Evolutionary conservation across 2,797 vertebrate genomes (phyloP).

Genomic region (Siniperca scherzeri): DNA sequence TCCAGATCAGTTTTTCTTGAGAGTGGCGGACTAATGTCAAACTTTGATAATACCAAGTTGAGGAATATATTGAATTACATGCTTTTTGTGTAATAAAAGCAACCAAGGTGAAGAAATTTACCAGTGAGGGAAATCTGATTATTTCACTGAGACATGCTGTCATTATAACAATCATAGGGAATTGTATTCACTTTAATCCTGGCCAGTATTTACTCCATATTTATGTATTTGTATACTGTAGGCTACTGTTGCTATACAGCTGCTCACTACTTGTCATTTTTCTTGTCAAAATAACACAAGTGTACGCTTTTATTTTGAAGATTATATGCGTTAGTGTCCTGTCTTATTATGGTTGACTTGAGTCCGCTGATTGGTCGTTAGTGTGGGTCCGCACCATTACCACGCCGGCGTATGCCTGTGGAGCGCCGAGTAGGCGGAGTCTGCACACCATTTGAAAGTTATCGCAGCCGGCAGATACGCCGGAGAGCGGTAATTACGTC

Average conservation of each 20-base stretch:
- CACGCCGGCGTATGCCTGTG: too few relatives aligned
- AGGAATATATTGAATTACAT: background rate
- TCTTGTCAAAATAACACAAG: background rate
- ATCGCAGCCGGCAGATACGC: too few relatives aligned
- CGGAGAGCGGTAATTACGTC: too few relatives aligned
- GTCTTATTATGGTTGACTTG: slow-evolving; percentile 3
- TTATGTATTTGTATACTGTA: background rate
- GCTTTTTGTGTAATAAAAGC: background rate
- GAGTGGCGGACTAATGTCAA: background rate
- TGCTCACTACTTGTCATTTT: background rate
- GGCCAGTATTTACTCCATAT: background rate
- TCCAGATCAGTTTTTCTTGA: background rate
- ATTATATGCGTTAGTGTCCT: accelerated
- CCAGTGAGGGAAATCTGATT: background rate
- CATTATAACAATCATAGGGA: background rate
- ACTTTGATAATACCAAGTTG: background rate
- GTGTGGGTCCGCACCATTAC: slow-evolving; percentile 15
- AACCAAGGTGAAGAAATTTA: background rate
- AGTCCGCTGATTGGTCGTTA: slow-evolving; percentile 24
- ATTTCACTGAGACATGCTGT: background rate
- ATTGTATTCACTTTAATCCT: background rate
- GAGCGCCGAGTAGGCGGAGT: too few relatives aligned
- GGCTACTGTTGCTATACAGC: background rate
- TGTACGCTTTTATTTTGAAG: slow-evolving; percentile 66
- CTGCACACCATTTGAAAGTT: too few relatives aligned